A percentile compares a stretch with the other conserved stretches of the same genome.
These are phyloP conservation scores for Anoplius nigerrimus DNA, from an alignment of 2,888 invertebrate genomes.

Conservation along the genomic window DNA sequence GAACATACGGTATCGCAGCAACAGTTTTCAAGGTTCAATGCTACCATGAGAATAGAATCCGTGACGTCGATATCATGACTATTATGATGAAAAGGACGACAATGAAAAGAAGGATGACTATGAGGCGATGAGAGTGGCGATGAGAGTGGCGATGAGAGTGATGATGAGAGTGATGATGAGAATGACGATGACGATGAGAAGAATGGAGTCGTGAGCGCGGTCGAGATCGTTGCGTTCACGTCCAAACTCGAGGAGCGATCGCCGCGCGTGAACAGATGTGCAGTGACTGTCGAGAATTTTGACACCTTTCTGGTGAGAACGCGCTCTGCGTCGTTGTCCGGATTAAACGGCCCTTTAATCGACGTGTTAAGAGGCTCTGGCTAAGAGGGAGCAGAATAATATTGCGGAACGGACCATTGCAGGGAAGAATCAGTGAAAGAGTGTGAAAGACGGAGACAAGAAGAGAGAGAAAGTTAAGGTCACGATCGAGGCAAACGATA, in stretches of 20 bases:
- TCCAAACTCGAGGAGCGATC: constrained; percentile 56
- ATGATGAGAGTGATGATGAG: too few species aligned
- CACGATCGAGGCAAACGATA: too few species aligned
- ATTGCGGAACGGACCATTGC: constrained; percentile 9
- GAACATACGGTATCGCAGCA: too few species aligned
- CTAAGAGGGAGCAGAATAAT: constrained; percentile 18
- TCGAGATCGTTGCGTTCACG: constrained; percentile 61
- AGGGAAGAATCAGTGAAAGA: constrained; percentile 17
- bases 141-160: too few species aligned
- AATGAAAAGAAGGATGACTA: too few species aligned
- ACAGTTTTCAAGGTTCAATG: too few species aligned
- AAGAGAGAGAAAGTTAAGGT: constrained; percentile 31
- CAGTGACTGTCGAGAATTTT: constrained; percentile 72
- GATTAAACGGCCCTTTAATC: constrained; percentile 1
- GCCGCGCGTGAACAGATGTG: constrained; percentile 66
- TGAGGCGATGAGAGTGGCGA: too few species aligned
- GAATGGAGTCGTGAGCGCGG: constrained; percentile 47
- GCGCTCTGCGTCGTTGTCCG: constrained; percentile 45
- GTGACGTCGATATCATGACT: too few species aligned
- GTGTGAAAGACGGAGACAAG: constrained; percentile 30
- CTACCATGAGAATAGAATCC: too few species aligned
- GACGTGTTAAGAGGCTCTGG: constrained; percentile 19
- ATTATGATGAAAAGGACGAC: too few species aligned
- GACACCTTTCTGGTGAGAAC: constrained; percentile 63
- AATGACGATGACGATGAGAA: too few species aligned